phyloP scores from a whole-genome alignment of 2,888 invertebrate species.

The Scaptomyza reducta region DNA sequence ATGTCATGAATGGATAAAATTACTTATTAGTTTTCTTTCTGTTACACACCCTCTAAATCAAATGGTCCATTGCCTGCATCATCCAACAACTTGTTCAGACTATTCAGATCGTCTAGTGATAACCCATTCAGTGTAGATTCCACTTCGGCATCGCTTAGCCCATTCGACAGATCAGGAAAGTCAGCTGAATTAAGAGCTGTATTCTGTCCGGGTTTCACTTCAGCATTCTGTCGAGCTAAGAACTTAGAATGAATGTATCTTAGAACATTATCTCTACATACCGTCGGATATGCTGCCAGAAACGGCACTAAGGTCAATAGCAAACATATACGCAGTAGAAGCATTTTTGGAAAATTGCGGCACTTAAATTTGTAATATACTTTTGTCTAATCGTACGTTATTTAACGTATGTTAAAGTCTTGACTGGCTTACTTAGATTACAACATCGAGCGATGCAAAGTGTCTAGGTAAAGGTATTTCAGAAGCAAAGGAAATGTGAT shows the following conservation, averaged over 20 bases:
- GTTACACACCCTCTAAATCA: slow-evolving; percentile 39
- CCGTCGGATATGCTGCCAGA: slow-evolving; percentile 44
- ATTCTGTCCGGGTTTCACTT: slow-evolving; percentile 10
- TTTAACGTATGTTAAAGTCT: slow-evolving; percentile 7
- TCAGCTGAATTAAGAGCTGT: slow-evolving; percentile 22
- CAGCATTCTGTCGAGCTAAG: slow-evolving; percentile 7
- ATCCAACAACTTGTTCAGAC: slow-evolving; percentile 72
- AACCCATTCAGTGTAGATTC: slow-evolving; percentile 75
- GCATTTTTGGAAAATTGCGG: slow-evolving; percentile 42
- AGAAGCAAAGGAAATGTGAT: slow-evolving; percentile 5
- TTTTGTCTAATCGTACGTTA: slow-evolving; percentile 5
- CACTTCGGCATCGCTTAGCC: slow-evolving; percentile 77
- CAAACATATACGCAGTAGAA: slow-evolving; percentile 28
- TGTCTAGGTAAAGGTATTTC: not conserved
- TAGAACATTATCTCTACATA: slow-evolving; percentile 6
- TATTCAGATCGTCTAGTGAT: slow-evolving; percentile 73
- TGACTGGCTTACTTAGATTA: slow-evolving; percentile 11
- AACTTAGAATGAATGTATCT: not conserved
- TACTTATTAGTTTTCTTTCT: not conserved
- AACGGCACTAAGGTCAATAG: slow-evolving; percentile 19
- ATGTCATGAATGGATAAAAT: slow-evolving; percentile 4
- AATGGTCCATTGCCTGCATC: slow-evolving; percentile 46
- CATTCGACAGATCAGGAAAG: slow-evolving; percentile 66
- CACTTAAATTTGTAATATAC: slow-evolving; percentile 37
- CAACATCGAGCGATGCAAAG: not conserved